Percentiles rank a stretch among this genome's conserved stretches.
These are phyloP conservation scores for Prochilodus magdalenae DNA, from an alignment of 2,113 vertebrate genomes.

Conservation along the genomic window DNA sequence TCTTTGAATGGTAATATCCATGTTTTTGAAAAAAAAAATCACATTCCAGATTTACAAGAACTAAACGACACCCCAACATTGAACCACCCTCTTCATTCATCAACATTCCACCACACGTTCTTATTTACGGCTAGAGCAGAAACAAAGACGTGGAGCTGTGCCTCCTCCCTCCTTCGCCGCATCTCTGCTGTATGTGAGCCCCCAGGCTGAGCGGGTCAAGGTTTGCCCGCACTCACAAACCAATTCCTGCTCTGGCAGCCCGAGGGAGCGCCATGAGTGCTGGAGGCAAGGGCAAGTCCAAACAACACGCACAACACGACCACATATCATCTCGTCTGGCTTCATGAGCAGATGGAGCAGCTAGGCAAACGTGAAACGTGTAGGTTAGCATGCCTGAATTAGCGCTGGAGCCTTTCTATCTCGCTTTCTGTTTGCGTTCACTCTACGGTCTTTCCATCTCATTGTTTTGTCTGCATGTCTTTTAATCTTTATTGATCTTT, in stretches of 20 bases:
- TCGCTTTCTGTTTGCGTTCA: not conserved
- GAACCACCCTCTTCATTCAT: not conserved
- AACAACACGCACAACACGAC: constrained; percentile 66
- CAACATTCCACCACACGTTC: constrained; percentile 18
- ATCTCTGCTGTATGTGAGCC: constrained; percentile 81
- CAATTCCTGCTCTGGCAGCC: constrained; percentile 87
- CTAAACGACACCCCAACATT: not conserved
- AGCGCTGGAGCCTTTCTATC: not conserved
- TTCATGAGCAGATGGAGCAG: constrained; percentile 4
- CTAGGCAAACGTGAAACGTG: constrained; percentile 3
- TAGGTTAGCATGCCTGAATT: not conserved
- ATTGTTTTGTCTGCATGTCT: not conserved
- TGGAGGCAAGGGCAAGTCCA: constrained; percentile 90
- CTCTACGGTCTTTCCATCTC: not conserved
- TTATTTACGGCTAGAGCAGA: not conserved
- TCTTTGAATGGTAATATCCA: too few relatives aligned
- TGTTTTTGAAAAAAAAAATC: too few relatives aligned
- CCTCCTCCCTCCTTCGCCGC: constrained; percentile 3
- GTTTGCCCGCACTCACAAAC: constrained; percentile 92
- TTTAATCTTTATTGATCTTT: constrained; percentile 2
- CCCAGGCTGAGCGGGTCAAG: constrained; percentile 93
- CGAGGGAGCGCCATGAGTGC: constrained; percentile 89
- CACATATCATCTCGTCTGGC: constrained; percentile 43
- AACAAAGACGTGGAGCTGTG: constrained; percentile 10
- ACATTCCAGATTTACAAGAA: not conserved